Percentiles rank a stretch among this genome's conserved stretches.
These are phyloP conservation scores for Cotesia congregata DNA, from an alignment of 2,888 invertebrate species.

Conservation along the genomic window DNA sequence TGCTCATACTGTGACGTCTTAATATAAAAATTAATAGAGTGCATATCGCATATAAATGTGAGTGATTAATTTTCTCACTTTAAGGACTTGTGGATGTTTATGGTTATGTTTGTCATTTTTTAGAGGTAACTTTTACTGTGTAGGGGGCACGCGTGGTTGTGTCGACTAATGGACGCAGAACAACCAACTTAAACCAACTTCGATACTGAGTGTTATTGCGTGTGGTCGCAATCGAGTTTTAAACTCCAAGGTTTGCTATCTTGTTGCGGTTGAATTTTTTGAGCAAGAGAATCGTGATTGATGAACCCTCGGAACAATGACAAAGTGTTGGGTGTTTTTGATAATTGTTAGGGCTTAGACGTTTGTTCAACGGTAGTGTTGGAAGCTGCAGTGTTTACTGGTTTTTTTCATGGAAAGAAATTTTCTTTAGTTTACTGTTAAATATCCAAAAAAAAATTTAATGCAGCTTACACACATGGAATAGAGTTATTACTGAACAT, in stretches of 20 bases:
- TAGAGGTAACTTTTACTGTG: not conserved
- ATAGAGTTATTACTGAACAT: too few species aligned
- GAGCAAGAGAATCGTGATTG: not conserved
- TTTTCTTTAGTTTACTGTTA: too few species aligned
- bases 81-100: not conserved
- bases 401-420: too few species aligned
- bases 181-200: conserved; percentile 14
- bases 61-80: not conserved
- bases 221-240: conserved; percentile 17
- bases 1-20: not conserved
- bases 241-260: not conserved
- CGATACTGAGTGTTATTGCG: conserved; percentile 5
- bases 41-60: not conserved
- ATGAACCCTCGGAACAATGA: not conserved
- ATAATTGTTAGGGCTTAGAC: too few species aligned
- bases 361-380: too few species aligned
- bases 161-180: conserved; percentile 52
- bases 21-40: conserved; percentile 1
- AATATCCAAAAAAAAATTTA: too few species aligned
- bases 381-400: too few species aligned
- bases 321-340: not conserved
- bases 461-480: too few species aligned
- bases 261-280: not conserved
- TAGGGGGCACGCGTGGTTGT: conserved; percentile 34
- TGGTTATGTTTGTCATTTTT: not conserved